Evolutionary conservation across 2,888 invertebrate genomes (phyloP).

Genomic region (Ligdia adustata): DNA sequence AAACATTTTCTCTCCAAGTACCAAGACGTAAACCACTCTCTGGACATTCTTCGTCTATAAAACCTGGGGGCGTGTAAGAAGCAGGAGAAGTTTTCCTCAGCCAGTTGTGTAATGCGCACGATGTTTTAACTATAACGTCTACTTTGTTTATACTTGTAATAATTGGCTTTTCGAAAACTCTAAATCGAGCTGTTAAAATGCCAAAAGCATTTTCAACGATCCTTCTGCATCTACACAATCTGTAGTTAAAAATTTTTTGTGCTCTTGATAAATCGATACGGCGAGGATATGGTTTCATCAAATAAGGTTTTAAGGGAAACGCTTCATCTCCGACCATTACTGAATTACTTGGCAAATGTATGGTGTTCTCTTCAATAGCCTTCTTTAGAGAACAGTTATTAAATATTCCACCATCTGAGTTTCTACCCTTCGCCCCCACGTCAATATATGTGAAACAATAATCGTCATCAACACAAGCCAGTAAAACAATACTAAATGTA

Average conservation of each 20-base stretch:
- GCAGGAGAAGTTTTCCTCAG: conserved; percentile 21
- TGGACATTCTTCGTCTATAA: conserved; percentile 13
- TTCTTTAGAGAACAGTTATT: background rate
- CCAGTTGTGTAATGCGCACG: conserved; percentile 32
- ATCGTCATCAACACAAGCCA: conserved; percentile 5
- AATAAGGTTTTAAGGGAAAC: conserved; percentile 2
- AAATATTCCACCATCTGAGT: conserved; percentile 3
- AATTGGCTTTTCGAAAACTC: conserved; percentile 6
- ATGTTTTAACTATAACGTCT: conserved; percentile 26
- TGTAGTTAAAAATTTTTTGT: conserved; percentile 19
- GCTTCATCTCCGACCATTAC: conserved; percentile 2
- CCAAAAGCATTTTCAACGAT: conserved; percentile 19
- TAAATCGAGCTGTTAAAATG: conserved; percentile 15
- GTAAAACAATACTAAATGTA: conserved; percentile 3
- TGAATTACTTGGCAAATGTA: conserved; percentile 1
- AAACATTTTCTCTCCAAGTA: conserved; percentile 24
- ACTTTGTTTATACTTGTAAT: conserved; percentile 2
- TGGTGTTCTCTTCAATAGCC: background rate
- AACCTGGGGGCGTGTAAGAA: conserved; percentile 13
- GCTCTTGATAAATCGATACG: background rate
- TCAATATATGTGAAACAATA: conserved; percentile 7
- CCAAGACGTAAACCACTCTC: conserved; percentile 21
- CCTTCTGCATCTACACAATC: conserved; percentile 8
- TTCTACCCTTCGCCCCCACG: background rate
- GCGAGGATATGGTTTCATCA: conserved; percentile 1